Base-by-base conservation (phyloP, 2,888 invertebrate genomes). In the Trilocha varians region DNA sequence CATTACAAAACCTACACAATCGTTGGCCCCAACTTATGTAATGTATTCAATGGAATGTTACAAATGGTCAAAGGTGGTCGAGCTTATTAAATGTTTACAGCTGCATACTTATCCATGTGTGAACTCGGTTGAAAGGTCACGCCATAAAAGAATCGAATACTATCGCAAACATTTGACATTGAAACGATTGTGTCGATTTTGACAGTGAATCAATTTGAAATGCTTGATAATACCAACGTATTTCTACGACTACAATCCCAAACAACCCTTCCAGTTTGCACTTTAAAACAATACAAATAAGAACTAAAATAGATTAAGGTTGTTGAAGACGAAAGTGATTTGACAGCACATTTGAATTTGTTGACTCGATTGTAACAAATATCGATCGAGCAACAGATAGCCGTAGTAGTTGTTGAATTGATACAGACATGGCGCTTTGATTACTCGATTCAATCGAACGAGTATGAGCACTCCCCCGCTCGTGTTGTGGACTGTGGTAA, bases 401-500 rank as follows among this genome's bases (percentile, higher is more conserved):
- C 74, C 66, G 44, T 67, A 65, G 70, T 66, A 56, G 70, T 80
- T 77, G 79, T 79, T 74, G 77, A 70, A 78, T 78, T 74, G 78
- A 79, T 79, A 76, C 69, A 72, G 78, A 83, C 83, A 78, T 73
- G 80, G 76, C 64, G 75, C 73, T 79, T 79, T 83, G 84, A 83
- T 84, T 83, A 74, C 71, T 74, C 70, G 82, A 78, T 82, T 80
- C 73, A 77, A 73, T 78, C 73, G 70, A 64, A 71, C 68, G 73
- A 64, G 71, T 71, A 70, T 70, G 65, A 60, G 68, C 65, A 57
- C 69, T 62, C 52, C 59, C 57, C 62, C 58, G 61, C 57, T 61
- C 65, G 59, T 71, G 71, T 73, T 67, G 66, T 64, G 68, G 64
- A 66, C 67, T 65, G 70, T 66, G 70, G 75, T 76, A 75, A 79